These are phyloP conservation scores for Drosophila dunni DNA, from an alignment of 1,140 invertebrate genomes.

Conservation along the genomic window DNA sequence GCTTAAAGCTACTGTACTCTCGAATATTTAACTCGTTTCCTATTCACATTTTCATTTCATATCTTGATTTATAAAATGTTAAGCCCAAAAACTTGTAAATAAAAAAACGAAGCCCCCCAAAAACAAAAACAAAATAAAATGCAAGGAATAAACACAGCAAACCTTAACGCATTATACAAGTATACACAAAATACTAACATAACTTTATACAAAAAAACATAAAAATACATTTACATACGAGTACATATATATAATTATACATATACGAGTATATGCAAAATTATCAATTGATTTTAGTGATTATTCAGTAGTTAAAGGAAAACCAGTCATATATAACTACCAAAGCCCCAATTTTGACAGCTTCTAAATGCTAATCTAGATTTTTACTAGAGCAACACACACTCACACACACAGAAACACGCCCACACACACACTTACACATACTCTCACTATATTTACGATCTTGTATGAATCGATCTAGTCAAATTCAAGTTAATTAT, in stretches of 20 bases:
- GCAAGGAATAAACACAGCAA: slow-evolving; percentile 43
- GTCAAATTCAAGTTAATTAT: slow-evolving; percentile 84
- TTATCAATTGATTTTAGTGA: slow-evolving; percentile 74
- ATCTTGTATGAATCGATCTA: slow-evolving; percentile 78
- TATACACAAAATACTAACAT: slow-evolving; percentile 61
- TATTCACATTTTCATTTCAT: slow-evolving; percentile 18
- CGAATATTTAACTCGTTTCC: slow-evolving; percentile 12
- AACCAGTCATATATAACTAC: slow-evolving; percentile 35
- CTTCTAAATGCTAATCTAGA: slow-evolving; percentile 75
- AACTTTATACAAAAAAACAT: slow-evolving; percentile 48
- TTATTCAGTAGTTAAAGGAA: slow-evolving; percentile 67
- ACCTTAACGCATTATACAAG: slow-evolving; percentile 30
- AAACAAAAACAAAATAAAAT: slow-evolving; percentile 1
- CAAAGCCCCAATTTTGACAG: slow-evolving; percentile 48
- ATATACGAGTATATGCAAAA: slow-evolving; percentile 66
- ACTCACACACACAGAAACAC: slow-evolving; percentile 35
- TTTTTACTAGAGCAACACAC: slow-evolving; percentile 62
- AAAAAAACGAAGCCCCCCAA: slow-evolving; percentile 55
- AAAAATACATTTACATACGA: slow-evolving; percentile 52
- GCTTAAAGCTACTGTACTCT: slow-evolving; percentile 20
- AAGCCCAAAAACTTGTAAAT: slow-evolving; percentile 48
- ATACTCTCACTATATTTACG: slow-evolving; percentile 68
- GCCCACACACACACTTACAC: slow-evolving; percentile 26
- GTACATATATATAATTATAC: slow-evolving; percentile 59
- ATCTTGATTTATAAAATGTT: slow-evolving; percentile 36